A percentile compares a stretch with the other conserved stretches of the same genome.
Conservation (phyloP, 2,797 vertebrate species). For the Adelosebastes latens region DNA sequence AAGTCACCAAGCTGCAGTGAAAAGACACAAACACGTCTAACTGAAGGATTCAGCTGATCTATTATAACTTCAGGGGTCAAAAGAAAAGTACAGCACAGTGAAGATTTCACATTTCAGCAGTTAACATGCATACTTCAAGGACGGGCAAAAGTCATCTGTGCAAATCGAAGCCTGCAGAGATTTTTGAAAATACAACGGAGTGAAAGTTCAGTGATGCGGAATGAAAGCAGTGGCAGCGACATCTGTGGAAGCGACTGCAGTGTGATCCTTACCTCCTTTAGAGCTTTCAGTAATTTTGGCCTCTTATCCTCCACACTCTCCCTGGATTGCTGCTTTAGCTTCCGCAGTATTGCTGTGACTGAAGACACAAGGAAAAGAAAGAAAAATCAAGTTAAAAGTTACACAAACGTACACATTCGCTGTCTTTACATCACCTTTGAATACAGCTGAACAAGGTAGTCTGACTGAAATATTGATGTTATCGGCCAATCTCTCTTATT, state of each 20-base stretch:
- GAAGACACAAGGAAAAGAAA: slow-evolving; percentile 13
- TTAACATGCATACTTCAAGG: slow-evolving; percentile 6
- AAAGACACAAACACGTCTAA: slow-evolving; percentile 36
- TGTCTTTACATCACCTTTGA: background rate
- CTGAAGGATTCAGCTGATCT: background rate
- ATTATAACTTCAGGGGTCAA: background rate
- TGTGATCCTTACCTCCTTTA: slow-evolving; percentile 88
- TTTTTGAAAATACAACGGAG: background rate
- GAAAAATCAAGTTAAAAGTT: background rate
- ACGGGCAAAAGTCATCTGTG: slow-evolving; percentile 1
- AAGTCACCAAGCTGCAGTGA: slow-evolving; percentile 92
- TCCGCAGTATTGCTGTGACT: slow-evolving; percentile 96
- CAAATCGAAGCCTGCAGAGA: slow-evolving; percentile 20
- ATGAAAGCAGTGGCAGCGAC: background rate
- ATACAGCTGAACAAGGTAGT: background rate
- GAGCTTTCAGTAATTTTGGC: slow-evolving; percentile 94
- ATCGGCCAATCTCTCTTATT: background rate
- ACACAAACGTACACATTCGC: background rate
- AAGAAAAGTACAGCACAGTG: background rate
- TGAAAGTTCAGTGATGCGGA: background rate
- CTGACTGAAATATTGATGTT: background rate
- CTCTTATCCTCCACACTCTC: slow-evolving; percentile 97
- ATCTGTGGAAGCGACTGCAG: background rate
- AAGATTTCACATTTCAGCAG: slow-evolving; percentile 7
- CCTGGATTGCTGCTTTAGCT: slow-evolving; percentile 97